These are phyloP conservation scores for Aquatica leii DNA, from an alignment of 2,888 invertebrate species.

Conservation along the genomic window DNA sequence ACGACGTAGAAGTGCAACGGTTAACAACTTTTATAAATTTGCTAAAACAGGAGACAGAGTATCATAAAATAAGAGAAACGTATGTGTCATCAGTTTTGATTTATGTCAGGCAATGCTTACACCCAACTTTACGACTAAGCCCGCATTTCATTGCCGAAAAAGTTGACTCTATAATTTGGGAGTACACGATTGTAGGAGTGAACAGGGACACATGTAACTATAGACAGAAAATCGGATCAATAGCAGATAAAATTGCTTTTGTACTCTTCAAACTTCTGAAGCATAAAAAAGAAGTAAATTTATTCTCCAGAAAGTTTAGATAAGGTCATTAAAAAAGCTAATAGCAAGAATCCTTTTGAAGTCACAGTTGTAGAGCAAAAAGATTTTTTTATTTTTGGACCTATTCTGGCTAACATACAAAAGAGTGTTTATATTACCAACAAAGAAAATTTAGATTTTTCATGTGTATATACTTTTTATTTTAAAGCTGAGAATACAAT, in stretches of 20 bases:
- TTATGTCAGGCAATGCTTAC: not conserved
- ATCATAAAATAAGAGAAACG: not conserved
- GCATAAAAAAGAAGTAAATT: not conserved
- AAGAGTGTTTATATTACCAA: too few species aligned
- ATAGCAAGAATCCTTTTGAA: not conserved
- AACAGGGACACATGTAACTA: not conserved
- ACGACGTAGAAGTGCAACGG: not conserved
- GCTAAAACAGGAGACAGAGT: constrained; percentile 19
- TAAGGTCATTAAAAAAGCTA: not conserved
- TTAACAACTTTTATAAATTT: constrained; percentile 5
- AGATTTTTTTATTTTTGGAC: not conserved
- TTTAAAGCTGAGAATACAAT: too few species aligned
- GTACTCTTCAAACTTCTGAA: too few species aligned
- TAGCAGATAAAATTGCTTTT: too few species aligned
- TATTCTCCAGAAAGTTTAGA: not conserved
- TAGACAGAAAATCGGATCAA: not conserved
- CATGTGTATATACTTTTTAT: too few species aligned
- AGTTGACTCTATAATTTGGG: too few species aligned
- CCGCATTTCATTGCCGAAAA: not conserved
- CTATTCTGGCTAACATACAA: not conserved
- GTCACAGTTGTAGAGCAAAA: not conserved
- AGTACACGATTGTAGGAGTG: too few species aligned
- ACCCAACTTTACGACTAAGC: not conserved
- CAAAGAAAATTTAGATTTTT: not conserved
- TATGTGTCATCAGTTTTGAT: constrained; percentile 35